Conservation (phyloP, 2,888 invertebrate genomes). For the Orchestes rusci region DNA sequence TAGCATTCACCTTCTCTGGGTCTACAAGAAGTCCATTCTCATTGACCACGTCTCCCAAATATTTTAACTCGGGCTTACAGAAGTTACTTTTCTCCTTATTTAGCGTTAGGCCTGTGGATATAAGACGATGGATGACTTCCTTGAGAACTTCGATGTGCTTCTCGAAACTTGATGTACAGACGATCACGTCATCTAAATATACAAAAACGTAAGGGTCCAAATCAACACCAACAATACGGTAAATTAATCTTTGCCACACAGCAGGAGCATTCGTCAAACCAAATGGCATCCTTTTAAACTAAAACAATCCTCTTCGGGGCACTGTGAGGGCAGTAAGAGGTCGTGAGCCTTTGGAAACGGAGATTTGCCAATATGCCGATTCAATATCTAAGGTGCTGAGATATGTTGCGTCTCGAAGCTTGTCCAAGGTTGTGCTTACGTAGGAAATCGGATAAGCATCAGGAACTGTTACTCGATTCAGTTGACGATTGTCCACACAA, state of each 20-base stretch:
- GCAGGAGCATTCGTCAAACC: constrained; percentile 33
- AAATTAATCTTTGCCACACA: constrained; percentile 27
- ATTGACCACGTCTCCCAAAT: constrained; percentile 25
- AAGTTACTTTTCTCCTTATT: constrained; percentile 13
- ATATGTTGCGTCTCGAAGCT: constrained; percentile 7
- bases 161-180: not conserved
- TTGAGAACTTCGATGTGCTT: too few species aligned
- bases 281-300: constrained; percentile 29
- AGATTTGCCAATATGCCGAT: constrained; percentile 5
- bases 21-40: constrained; percentile 19
- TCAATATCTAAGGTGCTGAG: constrained; percentile 9
- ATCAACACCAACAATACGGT: too few species aligned
- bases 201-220: too few species aligned
- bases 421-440: constrained; percentile 10
- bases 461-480: constrained; percentile 4
- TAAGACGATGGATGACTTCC: too few species aligned
- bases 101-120: too few species aligned
- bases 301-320: too few species aligned
- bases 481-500: too few species aligned
- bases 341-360: not conserved
- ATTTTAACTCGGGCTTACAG: constrained; percentile 20
- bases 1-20: constrained; percentile 22
- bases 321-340: too few species aligned
- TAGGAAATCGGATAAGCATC: constrained; percentile 11
- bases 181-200: too few species aligned